phyloP scores from a whole-genome alignment of 1,140 invertebrate genomes.

The Cyclargus thomasi region DNA sequence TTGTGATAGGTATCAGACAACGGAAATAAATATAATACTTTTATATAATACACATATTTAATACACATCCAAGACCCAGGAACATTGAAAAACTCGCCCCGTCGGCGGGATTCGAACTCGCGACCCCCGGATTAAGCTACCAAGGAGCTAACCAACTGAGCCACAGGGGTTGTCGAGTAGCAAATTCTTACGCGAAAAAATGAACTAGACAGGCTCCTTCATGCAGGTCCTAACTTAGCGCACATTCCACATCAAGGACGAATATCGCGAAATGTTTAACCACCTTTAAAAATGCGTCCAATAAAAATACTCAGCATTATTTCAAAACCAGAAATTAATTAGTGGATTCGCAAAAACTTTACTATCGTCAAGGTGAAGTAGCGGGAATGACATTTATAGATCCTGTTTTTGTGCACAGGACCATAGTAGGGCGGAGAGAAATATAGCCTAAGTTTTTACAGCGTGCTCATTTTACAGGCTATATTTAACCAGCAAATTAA shows the following conservation, averaged over 20 bases:
- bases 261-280: conserved; percentile 34
- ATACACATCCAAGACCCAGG: no score
- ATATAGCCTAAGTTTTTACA: conserved; percentile 6
- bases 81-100: no score
- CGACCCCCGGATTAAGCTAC: no score
- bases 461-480: not conserved
- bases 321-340: conserved; percentile 15
- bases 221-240: conserved; percentile 26
- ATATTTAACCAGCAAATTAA: not conserved
- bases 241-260: conserved; percentile 42
- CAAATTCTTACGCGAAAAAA: not conserved
- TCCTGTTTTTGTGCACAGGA: conserved; percentile 3
- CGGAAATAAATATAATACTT: no score
- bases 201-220: not conserved
- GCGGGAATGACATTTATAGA: conserved; percentile 11
- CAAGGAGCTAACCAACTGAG: no score
- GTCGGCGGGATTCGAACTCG: no score
- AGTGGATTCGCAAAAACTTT: not conserved
- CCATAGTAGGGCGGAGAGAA: not conserved
- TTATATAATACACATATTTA: no score
- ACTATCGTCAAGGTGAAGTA: conserved; percentile 9
- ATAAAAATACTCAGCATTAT: not conserved
- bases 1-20: no score
- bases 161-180: not conserved
- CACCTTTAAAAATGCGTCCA: conserved; percentile 3